phyloP scores from a whole-genome alignment of 2,113 vertebrate species.

The Callochromis pleurospilus region DNA sequence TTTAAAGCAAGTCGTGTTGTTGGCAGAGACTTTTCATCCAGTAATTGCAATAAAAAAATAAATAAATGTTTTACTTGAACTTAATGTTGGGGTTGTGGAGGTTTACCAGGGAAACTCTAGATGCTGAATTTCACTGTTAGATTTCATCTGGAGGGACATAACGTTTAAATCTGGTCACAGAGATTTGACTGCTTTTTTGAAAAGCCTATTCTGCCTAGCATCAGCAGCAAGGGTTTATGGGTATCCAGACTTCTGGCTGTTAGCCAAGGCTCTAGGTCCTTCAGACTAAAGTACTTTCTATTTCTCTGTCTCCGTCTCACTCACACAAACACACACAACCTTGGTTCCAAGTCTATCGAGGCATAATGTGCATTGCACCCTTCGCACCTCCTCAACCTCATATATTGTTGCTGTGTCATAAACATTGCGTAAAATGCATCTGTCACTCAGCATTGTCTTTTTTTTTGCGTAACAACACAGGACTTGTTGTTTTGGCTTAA shows the following conservation, averaged over 20 bases:
- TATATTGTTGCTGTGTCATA: background rate
- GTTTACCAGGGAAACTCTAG: background rate
- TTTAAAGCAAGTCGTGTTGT: background rate
- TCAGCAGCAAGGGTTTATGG: slow-evolving; percentile 20
- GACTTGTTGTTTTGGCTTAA: background rate
- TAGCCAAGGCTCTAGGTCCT: slow-evolving; percentile 13
- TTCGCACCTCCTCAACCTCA: background rate
- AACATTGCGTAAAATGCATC: background rate
- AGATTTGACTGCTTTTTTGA: background rate
- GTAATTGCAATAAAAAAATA: background rate
- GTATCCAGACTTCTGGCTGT: slow-evolving; percentile 19
- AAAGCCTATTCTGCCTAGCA: slow-evolving; percentile 11
- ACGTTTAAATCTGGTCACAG: background rate
- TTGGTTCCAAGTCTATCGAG: background rate
- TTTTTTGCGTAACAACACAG: background rate
- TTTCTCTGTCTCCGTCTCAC: background rate
- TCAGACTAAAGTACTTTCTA: slow-evolving; percentile 8
- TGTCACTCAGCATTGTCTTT: background rate
- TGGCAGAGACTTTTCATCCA: background rate
- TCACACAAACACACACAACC: background rate
- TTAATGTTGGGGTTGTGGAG: background rate
- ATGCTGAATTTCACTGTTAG: background rate
- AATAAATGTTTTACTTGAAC: background rate
- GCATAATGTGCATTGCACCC: background rate
- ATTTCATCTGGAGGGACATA: background rate